Evolutionary conservation across 2,888 invertebrate genomes (phyloP).

Genomic region (Lasioglossum figueresi): DNA sequence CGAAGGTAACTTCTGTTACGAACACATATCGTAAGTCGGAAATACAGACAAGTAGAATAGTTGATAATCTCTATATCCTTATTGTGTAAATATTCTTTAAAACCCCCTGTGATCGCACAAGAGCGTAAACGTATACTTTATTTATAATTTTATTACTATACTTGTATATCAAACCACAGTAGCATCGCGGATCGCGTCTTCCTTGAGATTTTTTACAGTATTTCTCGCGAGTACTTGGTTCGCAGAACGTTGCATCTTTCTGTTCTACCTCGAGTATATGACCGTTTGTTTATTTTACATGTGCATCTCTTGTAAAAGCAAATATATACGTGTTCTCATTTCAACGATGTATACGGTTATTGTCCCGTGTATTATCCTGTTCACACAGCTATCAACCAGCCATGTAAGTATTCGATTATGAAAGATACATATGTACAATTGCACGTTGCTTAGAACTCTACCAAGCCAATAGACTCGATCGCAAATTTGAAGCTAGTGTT

Average conservation of each 20-base stretch:
- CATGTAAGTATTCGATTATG: slow-evolving; percentile 38
- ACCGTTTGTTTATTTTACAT: slow-evolving; percentile 52
- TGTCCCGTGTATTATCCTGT: slow-evolving; percentile 46
- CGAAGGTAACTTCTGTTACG: neutral
- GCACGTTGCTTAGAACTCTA: slow-evolving; percentile 51
- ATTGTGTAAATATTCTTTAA: slow-evolving; percentile 51
- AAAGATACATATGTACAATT: slow-evolving; percentile 18
- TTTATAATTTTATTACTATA: slow-evolving; percentile 43
- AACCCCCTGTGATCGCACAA: slow-evolving; percentile 44
- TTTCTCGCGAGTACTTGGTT: slow-evolving; percentile 2
- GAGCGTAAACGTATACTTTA: slow-evolving; percentile 41
- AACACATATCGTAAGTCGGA: neutral
- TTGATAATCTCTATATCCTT: slow-evolving; percentile 36
- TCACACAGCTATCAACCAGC: slow-evolving; percentile 23
- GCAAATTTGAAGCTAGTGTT: neutral
- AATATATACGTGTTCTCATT: slow-evolving; percentile 62
- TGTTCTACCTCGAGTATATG: slow-evolving; percentile 48
- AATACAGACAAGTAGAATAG: slow-evolving; percentile 28
- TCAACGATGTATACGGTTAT: slow-evolving; percentile 56
- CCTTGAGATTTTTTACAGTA: slow-evolving; percentile 8
- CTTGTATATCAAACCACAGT: slow-evolving; percentile 10
- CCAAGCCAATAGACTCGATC: neutral
- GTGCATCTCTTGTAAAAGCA: slow-evolving; percentile 44
- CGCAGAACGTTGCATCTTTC: slow-evolving; percentile 35
- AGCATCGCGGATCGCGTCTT: slow-evolving; percentile 13